phyloP scores from a whole-genome alignment of 1,140 invertebrate genomes.

The Drosophila cardini region DNA sequence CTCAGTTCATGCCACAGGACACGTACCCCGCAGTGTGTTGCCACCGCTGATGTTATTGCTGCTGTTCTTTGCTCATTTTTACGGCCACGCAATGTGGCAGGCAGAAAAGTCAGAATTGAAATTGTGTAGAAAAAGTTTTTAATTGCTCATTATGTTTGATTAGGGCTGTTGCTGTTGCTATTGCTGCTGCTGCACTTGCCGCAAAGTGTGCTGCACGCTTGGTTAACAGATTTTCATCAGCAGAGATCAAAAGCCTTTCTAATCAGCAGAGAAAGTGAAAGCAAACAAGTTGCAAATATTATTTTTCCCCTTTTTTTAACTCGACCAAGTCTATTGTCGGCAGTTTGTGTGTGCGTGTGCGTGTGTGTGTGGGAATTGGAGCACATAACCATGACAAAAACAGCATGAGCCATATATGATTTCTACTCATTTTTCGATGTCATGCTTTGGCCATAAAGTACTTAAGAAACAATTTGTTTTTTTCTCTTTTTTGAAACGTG shows the following conservation, averaged over 20 bases:
- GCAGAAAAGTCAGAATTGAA: slow-evolving; percentile 24
- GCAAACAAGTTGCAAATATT: slow-evolving; percentile 80
- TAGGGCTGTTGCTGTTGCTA: slow-evolving; percentile 59
- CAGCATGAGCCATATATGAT: slow-evolving; percentile 20
- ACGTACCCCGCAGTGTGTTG: slow-evolving; percentile 18
- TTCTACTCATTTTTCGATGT: slow-evolving; percentile 36
- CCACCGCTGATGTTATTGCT: neutral
- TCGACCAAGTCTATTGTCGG: slow-evolving; percentile 18
- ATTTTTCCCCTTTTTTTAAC: slow-evolving; percentile 10
- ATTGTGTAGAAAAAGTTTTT: slow-evolving; percentile 63
- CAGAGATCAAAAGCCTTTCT: slow-evolving; percentile 73
- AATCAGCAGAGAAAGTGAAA: slow-evolving; percentile 57
- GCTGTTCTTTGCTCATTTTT: slow-evolving; percentile 9
- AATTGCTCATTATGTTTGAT: slow-evolving; percentile 79
- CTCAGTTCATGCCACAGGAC: slow-evolving; percentile 22
- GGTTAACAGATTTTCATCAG: slow-evolving; percentile 62
- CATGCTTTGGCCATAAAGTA: slow-evolving; percentile 74
- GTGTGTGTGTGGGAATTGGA: slow-evolving; percentile 60
- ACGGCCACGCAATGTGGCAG: slow-evolving; percentile 15
- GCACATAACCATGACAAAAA: slow-evolving; percentile 53
- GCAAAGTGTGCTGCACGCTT: slow-evolving; percentile 51
- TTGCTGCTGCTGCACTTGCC: slow-evolving; percentile 49
- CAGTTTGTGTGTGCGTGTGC: slow-evolving; percentile 11
- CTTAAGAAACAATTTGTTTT: slow-evolving; percentile 70
- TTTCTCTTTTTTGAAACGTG: slow-evolving; percentile 22